Evolutionary conservation across 1,140 invertebrate genomes (phyloP).

Genomic region (Brachionus koreanus): DNA sequence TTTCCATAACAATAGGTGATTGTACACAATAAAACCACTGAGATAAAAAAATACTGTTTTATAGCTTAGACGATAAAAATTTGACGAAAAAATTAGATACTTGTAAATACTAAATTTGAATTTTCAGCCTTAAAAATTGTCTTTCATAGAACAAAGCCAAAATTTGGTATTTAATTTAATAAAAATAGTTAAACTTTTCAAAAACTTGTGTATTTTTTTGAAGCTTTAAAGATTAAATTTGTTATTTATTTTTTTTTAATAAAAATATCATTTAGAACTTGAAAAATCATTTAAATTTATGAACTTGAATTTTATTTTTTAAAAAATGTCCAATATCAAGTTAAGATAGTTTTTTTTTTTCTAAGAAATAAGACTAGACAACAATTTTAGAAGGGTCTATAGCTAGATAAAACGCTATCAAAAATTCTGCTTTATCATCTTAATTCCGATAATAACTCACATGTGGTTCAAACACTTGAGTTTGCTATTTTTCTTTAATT

Average conservation of each 20-base stretch:
- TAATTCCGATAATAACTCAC: not conserved
- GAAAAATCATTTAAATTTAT: not conserved
- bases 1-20: too few relatives aligned
- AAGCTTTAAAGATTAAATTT: not conserved
- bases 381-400: not conserved
- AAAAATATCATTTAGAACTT: not conserved
- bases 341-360: not conserved
- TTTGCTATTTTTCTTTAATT: not conserved
- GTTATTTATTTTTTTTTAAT: not conserved
- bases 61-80: too few relatives aligned
- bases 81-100: too few relatives aligned
- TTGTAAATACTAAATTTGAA: too few relatives aligned
- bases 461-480: not conserved
- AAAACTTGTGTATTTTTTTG: not conserved
- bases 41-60: too few relatives aligned
- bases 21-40: too few relatives aligned
- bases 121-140: too few relatives aligned
- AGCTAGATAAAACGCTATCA: not conserved
- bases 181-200: too few relatives aligned
- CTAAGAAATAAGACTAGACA: not conserved
- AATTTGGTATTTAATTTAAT: too few relatives aligned
- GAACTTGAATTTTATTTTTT: not conserved
- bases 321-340: not conserved
- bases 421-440: not conserved
- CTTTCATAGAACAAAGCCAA: too few relatives aligned